Evolutionary conservation across 2,113 vertebrate genomes (phyloP), one percentile per base, ranked within the genome.

Genomic region (Phyllopteryx taeniolatus): DNA sequence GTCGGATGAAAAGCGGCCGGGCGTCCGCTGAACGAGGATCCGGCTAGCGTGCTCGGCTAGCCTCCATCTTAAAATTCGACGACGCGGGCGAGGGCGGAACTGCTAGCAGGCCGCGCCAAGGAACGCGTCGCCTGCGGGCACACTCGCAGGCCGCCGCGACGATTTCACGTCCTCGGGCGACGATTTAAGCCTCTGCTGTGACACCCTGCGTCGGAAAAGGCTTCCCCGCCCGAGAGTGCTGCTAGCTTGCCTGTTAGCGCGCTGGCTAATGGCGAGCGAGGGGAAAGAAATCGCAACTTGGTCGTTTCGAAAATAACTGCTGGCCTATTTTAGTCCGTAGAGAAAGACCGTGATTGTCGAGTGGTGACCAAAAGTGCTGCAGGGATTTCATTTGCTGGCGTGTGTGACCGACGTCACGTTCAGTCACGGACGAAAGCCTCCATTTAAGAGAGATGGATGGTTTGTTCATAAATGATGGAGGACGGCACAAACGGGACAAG

Each of bases 31-130:
- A 61, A 33, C 31, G 31, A 33, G 59, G 31, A 14, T 63, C 70
- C 19, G 0, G 74, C 31, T 83, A 78, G 78, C 75, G 42, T 67
- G 80, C 71, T 82, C 56, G 73, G 82, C 79, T 76, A 54, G 76
- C 75, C 83, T 80, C 81, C 80, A 84, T 90, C 83, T 88, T 87
- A 85, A 86, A 85, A 88, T 84, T 84, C 87, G 85, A 84, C 85
- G 79, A 83, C 11, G n/a, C n/a, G 9, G 19, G 47, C 83, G 89
- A 89, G 91, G 91, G 90, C 88, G 90, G 87, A 81, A 81, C 82
- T 89, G 82, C 27, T 73, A 62, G 69, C 75, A 63, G 83, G 73
- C 79, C 82, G 6, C 49, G 70, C 43, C 8, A 22, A 46, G 14
- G 35, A 44, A 54, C n/a, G 44, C 43, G 2, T 27, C 15, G 43